phyloP scores from a whole-genome alignment of 23 tunicate genomes.

The Clavelina lepadiformis region DNA sequence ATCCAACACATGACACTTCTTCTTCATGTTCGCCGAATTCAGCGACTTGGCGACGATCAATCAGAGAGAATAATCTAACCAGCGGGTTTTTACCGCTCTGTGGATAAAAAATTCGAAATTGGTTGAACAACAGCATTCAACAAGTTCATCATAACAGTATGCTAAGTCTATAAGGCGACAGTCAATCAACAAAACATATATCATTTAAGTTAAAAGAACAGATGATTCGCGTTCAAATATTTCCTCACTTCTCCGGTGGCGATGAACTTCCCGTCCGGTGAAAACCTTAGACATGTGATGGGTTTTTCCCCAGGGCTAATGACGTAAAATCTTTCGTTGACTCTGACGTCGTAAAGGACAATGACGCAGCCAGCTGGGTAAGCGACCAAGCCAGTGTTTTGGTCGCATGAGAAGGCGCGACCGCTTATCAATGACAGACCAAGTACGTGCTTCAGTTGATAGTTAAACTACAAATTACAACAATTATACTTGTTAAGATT shows the following conservation, averaged over 20 bases:
- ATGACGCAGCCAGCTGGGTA: slow-evolving; percentile 82
- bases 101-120: too few species aligned
- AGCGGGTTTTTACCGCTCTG: slow-evolving; percentile 75
- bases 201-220: too few species aligned
- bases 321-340: slow-evolving; percentile 28
- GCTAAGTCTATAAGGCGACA: too few species aligned
- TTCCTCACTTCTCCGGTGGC: slow-evolving; percentile 68
- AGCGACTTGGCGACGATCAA: slow-evolving; percentile 46
- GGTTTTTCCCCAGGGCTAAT: slow-evolving; percentile 65
- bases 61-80: slow-evolving; percentile 56
- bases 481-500: too few species aligned
- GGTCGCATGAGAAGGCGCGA: slow-evolving; percentile 54
- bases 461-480: slow-evolving; percentile 36
- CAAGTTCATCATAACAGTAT: too few species aligned
- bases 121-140: too few species aligned
- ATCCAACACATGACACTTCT: slow-evolving; percentile 61
- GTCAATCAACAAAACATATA: too few species aligned
- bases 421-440: slow-evolving; percentile 52
- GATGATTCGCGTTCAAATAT: too few species aligned
- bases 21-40: slow-evolving; percentile 37
- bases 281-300: slow-evolving; percentile 56
- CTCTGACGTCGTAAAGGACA: slow-evolving; percentile 33
- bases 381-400: slow-evolving; percentile 50
- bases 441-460: slow-evolving; percentile 42
- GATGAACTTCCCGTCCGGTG: slow-evolving; percentile 48